Evolutionary conservation across 2,113 vertebrate species (phyloP).

Genomic region (Istiophorus platypterus): DNA sequence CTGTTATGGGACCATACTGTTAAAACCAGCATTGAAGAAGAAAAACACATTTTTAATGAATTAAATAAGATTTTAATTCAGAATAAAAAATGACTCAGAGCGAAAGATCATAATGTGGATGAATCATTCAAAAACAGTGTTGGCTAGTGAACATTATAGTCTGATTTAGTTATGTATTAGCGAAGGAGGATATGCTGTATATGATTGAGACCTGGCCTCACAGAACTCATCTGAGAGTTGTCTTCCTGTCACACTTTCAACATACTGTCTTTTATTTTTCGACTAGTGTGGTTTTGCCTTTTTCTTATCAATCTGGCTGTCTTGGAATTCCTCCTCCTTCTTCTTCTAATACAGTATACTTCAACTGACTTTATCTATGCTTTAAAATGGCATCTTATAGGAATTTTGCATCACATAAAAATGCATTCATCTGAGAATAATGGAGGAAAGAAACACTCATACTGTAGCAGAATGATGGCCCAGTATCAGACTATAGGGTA

Average conservation of each 20-base stretch:
- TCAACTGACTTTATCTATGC: background rate
- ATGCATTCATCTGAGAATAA: background rate
- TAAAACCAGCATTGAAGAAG: background rate
- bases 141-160: background rate
- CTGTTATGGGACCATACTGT: background rate
- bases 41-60: background rate
- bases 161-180: background rate
- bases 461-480: background rate
- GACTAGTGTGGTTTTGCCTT: background rate
- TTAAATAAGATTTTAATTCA: background rate
- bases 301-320: background rate
- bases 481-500: background rate
- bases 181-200: background rate
- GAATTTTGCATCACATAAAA: background rate
- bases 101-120: conserved; percentile 1
- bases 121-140: background rate
- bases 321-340: background rate
- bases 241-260: background rate
- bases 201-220: background rate
- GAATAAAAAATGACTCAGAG: background rate
- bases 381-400: background rate
- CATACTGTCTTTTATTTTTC: background rate
- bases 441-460: background rate
- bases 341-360: background rate
- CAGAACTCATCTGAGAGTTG: background rate